Evolutionary conservation across 2,113 vertebrate species (phyloP), one percentile per base, ranked within the genome.

Genomic region (Morone chrysops): DNA sequence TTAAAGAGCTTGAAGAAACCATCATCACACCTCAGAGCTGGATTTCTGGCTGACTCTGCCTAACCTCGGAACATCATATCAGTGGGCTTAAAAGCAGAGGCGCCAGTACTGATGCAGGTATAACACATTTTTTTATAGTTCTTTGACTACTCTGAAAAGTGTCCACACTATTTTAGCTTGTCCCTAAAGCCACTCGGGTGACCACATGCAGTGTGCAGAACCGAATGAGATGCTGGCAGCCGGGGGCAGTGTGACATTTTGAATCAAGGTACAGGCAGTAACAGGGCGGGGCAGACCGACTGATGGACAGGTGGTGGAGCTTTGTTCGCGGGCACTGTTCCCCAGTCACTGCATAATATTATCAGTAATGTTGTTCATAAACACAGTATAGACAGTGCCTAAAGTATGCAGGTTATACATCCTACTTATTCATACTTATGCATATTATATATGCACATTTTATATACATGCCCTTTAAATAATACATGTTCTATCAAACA

Each of bases 161-260:
- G 66, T 83, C 70, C 68, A 38, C 62, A 60, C 54, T 82, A 5
- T 83, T 86, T 65, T 53, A 69, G 54, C 41, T 14, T 22, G 41
- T 80, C 66, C 66, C 67, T 83, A n/a, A 79, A 77, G 68, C 63
- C 86, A 60, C 60, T 73, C 54, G 41, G 20, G 56, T 69, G 72
- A 70, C 56, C 84, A 40, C 85, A 81, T 79, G 76, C 41, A 8
- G 83, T 18, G 68, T 53, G 45, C 48, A 78, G 41, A 79, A 71
- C 16, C 54, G 73, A 87, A 87, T 67, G 59, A 56, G 63, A 65
- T 74, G 71, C 78, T 40, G 65, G 84, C 66, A 89, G 66, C 85
- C 73, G 9, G 83, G 63, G 71, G 81, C 67, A 45, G 65, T 25
- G 75, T 84, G 87, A 82, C 85, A 87, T 87, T 89, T 87, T 71